A percentile compares a stretch with the other conserved stretches of the same genome.
These are phyloP conservation scores for Syrmaticus mikado DNA, from an alignment of 2,113 vertebrate species.

Conservation along the genomic window DNA sequence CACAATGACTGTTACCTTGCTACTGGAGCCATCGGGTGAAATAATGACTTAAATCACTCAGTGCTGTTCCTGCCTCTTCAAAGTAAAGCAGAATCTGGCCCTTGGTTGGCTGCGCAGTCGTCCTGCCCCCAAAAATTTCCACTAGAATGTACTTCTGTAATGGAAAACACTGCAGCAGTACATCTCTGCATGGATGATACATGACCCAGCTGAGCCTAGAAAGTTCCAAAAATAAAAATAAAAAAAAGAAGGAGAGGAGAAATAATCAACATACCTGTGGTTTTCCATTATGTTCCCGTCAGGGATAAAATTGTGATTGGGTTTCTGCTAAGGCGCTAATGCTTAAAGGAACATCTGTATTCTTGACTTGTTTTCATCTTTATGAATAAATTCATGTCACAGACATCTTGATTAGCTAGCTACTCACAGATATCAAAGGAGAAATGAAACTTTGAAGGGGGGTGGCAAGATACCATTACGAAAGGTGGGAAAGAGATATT, in stretches of 20 bases:
- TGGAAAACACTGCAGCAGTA: background rate
- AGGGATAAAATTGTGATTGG: background rate
- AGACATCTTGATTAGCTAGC: background rate
- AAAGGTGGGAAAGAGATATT: background rate
- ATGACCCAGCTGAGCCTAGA: background rate
- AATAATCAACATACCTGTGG: background rate
- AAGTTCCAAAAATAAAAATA: background rate
- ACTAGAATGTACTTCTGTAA: background rate
- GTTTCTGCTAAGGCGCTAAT: background rate
- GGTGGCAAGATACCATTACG: background rate
- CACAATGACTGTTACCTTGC: background rate
- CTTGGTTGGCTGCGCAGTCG: background rate
- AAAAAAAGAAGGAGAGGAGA: background rate
- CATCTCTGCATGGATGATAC: background rate
- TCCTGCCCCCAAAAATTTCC: background rate
- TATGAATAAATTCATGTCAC: background rate
- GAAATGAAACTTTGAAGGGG: background rate
- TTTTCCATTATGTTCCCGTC: background rate
- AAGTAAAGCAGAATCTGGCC: background rate
- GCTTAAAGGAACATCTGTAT: background rate
- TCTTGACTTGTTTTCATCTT: background rate
- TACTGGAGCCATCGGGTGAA: background rate
- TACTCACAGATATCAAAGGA: background rate
- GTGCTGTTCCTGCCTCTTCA: rapidly evolving
- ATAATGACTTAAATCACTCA: background rate